phyloP scores from a whole-genome alignment of 2,888 invertebrate genomes.

The Himalopsyche tibetana region DNA sequence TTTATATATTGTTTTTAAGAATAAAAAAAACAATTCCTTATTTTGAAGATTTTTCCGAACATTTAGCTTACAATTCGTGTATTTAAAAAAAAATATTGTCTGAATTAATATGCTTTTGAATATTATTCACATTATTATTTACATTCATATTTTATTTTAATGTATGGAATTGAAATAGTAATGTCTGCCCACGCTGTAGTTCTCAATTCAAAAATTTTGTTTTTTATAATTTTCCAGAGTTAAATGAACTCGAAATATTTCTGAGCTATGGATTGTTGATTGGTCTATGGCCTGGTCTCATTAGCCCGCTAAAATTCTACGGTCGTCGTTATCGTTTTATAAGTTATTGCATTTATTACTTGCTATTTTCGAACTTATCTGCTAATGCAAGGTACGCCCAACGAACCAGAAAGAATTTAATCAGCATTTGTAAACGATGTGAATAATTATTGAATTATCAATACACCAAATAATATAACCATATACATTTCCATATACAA shows the following conservation, averaged over 20 bases:
- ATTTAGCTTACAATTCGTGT: no score
- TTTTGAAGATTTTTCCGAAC: no score
- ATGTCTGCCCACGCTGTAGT: constrained; percentile 64
- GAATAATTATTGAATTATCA: not conserved
- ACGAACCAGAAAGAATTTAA: constrained; percentile 44
- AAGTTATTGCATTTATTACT: constrained; percentile 64
- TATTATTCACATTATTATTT: no score
- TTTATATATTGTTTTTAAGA: no score
- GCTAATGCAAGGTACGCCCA: constrained; percentile 39
- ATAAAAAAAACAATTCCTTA: no score
- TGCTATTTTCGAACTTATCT: constrained; percentile 51
- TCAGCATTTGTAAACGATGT: not conserved
- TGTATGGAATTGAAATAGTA: not conserved
- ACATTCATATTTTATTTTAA: no score
- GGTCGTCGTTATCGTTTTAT: constrained; percentile 63
- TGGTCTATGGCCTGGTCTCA: constrained; percentile 62
- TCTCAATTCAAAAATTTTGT: constrained; percentile 65
- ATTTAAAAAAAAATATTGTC: no score
- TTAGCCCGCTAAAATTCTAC: constrained; percentile 54
- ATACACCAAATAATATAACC: no score
- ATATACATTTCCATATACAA: no score
- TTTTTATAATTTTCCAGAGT: constrained; percentile 64
- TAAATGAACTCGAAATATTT: constrained; percentile 66
- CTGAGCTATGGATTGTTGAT: constrained; percentile 64
- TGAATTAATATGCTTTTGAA: no score